Evolutionary conservation across 2,113 vertebrate genomes (phyloP).

Genomic region (Scomber japonicus): DNA sequence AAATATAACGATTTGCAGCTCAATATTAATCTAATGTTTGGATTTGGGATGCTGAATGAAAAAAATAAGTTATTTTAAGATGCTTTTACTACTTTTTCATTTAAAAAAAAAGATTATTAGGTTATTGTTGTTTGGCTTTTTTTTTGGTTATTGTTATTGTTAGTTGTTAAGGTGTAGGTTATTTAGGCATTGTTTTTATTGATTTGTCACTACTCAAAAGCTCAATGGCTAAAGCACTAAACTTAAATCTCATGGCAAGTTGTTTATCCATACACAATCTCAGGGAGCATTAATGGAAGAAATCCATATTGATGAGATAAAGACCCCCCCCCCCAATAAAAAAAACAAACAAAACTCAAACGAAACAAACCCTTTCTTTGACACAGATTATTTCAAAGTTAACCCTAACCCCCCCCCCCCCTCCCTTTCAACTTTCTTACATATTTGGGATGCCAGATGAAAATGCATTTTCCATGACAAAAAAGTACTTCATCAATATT

Average conservation of each 20-base stretch:
- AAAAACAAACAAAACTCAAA: no score
- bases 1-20: no score
- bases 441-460: neutral
- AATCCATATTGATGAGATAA: constrained; percentile 47
- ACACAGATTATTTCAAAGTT: constrained; percentile 44
- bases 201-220: no score
- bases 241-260: neutral
- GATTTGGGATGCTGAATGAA: neutral
- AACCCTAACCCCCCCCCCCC: constrained; percentile 30
- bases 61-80: neutral
- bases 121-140: no score
- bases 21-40: neutral
- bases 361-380: neutral
- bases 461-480: neutral
- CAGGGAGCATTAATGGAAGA: neutral
- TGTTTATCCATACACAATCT: constrained; percentile 11
- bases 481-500: neutral
- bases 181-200: no score
- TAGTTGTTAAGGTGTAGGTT: no score
- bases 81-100: neutral
- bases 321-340: neutral
- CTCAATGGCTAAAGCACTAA: no score
- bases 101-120: no score
- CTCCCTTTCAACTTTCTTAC: neutral
- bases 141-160: no score